Percentiles rank a stretch among this genome's conserved stretches.
Evolutionary conservation across 2,113 vertebrate species (phyloP).

Genomic region (Lipophrys pholis): DNA sequence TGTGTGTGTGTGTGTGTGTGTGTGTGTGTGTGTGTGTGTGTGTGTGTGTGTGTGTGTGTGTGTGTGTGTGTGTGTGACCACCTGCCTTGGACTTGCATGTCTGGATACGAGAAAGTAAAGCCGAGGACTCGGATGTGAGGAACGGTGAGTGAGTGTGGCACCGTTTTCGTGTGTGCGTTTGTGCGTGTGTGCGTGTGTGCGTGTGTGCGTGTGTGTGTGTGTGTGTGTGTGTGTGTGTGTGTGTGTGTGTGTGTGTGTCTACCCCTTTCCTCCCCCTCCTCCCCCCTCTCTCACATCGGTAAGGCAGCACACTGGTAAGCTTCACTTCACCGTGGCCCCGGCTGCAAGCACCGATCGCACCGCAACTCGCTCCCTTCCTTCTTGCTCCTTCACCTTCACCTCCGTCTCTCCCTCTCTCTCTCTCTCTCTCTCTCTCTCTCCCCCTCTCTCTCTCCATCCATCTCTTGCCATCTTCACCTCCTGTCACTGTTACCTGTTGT

Average conservation of each 20-base stretch:
- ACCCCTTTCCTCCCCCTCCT: slow-evolving; percentile 11
- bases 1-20: too few relatives aligned
- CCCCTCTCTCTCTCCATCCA: slow-evolving; percentile 35
- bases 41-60: background rate
- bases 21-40: background rate
- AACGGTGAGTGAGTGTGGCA: slow-evolving; percentile 41
- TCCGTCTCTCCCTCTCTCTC: background rate
- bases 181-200: too few relatives aligned
- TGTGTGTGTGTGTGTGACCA: slow-evolving; percentile 5
- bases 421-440: slow-evolving; percentile 20
- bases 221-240: background rate
- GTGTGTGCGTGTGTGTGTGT: too few relatives aligned
- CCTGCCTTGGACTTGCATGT: slow-evolving; percentile 57
- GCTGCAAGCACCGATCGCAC: slow-evolving; percentile 55
- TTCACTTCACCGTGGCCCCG: slow-evolving; percentile 74
- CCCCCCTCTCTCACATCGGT: slow-evolving; percentile 61
- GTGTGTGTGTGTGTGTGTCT: slow-evolving; percentile 38
- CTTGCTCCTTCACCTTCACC: slow-evolving; percentile 18
- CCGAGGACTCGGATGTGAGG: slow-evolving; percentile 25
- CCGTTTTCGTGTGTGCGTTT: too few relatives aligned
- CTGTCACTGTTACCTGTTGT: too few relatives aligned
- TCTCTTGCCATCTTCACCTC: too few relatives aligned
- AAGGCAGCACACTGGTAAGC: slow-evolving; percentile 83
- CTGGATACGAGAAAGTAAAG: slow-evolving; percentile 61
- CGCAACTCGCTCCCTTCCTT: slow-evolving; percentile 27